Evolutionary conservation across 2,888 invertebrate genomes (phyloP), one percentile per base, ranked within the genome.

Genomic region (Steinernema hermaphroditum): DNA sequence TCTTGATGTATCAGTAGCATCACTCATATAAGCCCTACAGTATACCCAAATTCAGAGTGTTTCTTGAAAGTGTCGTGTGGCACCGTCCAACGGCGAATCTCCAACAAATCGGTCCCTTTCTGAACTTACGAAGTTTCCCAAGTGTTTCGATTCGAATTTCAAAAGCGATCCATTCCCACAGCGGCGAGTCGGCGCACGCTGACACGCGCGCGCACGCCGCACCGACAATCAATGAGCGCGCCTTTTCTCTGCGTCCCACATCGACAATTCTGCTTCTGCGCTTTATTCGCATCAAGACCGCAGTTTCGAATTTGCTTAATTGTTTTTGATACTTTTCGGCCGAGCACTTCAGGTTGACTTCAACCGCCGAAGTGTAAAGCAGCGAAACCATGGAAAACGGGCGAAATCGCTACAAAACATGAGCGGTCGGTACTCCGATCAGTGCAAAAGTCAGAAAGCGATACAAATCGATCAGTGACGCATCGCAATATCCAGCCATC

Each of bases 271-370:
- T 62, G 62, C 62, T 62, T 29, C 29, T 62, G 27, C 29, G 62
- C 62, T 62, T 62, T 62, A 29, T 62, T 62, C 62, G 62, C 32
- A 62, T 62, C 62, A 32, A 32, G 62, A 62, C 62, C 62, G 62
- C 62, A 62, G 12, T 62, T 62, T 62, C 62, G 32, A 62, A 62
- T 62, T 37, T 62, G 62, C 62, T 62, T 62, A 62, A 62, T 62
- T 62, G 32, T 62, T 62, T 62, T 62, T 62, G 62, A 62, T 62
- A 62, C 62, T 62, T 62, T 62, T 62, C 62, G 62, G 8, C 62
- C 62, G 1, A 29, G 62, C 62, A 16, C 16, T 16, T n/a, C 46
- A 46, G 46, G 62, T 62, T 32, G 27, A 4, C 37, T 37, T 37
- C 37, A 37, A 37, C 16, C 62, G 29, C 1, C 32, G 32, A 19